These are phyloP conservation scores for Echeneis naucrates DNA, from an alignment of 2,797 vertebrate species.

Conservation along the genomic window DNA sequence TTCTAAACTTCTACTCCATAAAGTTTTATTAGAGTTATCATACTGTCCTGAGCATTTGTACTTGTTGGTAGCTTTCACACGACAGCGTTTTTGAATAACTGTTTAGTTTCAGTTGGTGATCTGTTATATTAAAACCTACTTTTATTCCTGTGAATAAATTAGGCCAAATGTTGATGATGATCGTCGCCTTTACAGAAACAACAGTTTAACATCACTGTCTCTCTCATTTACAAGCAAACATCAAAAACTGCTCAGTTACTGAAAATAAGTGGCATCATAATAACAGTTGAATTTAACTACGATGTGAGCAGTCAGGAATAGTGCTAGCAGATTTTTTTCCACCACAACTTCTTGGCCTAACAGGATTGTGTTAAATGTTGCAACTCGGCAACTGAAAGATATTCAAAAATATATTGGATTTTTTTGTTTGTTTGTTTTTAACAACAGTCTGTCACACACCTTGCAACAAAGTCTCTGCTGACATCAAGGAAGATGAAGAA, in stretches of 20 bases:
- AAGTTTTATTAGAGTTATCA: too few relatives aligned
- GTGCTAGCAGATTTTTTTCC: neutral
- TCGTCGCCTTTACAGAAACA: neutral
- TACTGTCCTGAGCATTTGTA: too few relatives aligned
- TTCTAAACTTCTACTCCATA: too few relatives aligned
- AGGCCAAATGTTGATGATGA: neutral
- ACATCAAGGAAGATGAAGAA: constrained; percentile 99
- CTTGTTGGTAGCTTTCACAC: too few relatives aligned
- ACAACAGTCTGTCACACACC: constrained; percentile 75
- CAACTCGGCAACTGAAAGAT: neutral
- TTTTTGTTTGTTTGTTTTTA: too few relatives aligned
- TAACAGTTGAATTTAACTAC: neutral
- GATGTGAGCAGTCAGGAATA: neutral
- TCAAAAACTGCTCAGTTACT: neutral
- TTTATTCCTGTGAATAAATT: neutral
- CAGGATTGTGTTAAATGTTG: too few relatives aligned
- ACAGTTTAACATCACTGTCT: neutral
- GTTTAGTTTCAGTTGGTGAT: too few relatives aligned
- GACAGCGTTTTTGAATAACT: too few relatives aligned
- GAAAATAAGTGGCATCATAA: neutral
- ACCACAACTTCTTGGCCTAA: too few relatives aligned
- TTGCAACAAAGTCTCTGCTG: constrained; percentile 97
- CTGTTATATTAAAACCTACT: too few relatives aligned
- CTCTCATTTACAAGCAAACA: neutral
- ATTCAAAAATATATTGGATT: neutral